Conservation (phyloP, 2,888 invertebrate genomes). For the Caenorhabditis uteleia region DNA sequence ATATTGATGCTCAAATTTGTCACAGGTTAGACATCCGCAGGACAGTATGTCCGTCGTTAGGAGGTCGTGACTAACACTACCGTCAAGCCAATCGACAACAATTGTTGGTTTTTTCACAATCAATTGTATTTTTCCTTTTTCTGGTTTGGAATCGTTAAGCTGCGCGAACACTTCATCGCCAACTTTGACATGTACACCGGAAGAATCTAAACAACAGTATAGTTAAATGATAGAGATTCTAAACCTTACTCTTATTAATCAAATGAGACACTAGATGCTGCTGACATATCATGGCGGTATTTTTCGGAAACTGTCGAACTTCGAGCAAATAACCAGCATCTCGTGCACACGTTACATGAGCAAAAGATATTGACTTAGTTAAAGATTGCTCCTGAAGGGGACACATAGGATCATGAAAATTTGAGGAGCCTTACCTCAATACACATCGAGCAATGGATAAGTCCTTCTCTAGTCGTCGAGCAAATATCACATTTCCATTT, state of each 20-base stretch:
- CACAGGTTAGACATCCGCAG: slow-evolving; percentile 43
- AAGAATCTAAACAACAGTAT: background rate
- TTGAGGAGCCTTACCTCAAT: slow-evolving; percentile 16
- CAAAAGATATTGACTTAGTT: slow-evolving; percentile 1
- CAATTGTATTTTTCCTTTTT: background rate
- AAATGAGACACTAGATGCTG: slow-evolving; percentile 23
- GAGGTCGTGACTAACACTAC: slow-evolving; percentile 76
- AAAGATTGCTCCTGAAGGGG: no score
- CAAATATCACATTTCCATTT: slow-evolving; percentile 41
- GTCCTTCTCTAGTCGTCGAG: slow-evolving; percentile 16
- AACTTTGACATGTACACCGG: background rate
- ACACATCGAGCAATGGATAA: slow-evolving; percentile 32
- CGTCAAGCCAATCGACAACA: slow-evolving; percentile 76
- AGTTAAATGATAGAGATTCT: background rate
- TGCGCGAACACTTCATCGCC: slow-evolving; percentile 13
- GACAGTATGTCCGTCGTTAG: slow-evolving; percentile 69
- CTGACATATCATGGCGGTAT: slow-evolving; percentile 39
- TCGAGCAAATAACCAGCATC: slow-evolving; percentile 61
- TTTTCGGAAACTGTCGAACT: slow-evolving; percentile 32
- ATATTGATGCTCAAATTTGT: slow-evolving; percentile 31
- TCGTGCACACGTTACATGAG: slow-evolving; percentile 76
- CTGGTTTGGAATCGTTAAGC: background rate
- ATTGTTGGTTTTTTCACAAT: slow-evolving; percentile 1
- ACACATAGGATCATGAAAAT: no score
- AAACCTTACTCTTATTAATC: slow-evolving; percentile 3